Percentiles rank a stretch among this genome's conserved stretches.
Evolutionary conservation across 2,888 invertebrate genomes (phyloP).

Genomic region (Hyles lineata): DNA sequence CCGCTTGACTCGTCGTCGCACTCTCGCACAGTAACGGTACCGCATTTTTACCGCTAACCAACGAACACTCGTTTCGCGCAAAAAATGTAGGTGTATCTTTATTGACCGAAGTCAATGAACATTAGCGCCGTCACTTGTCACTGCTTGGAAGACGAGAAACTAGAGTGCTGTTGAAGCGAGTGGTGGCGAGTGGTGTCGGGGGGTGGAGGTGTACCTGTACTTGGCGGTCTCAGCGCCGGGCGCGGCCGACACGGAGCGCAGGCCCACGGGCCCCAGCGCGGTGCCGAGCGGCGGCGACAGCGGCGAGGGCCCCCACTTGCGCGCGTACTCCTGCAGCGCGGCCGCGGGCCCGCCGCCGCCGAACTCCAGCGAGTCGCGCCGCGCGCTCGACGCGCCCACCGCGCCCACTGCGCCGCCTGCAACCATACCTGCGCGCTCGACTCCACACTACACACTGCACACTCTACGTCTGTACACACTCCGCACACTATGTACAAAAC

Average conservation of each 20-base stretch:
- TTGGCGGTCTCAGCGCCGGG: constrained; percentile 95
- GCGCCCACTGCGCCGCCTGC: constrained; percentile 70
- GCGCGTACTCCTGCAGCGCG: constrained; percentile 81
- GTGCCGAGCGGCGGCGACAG: constrained; percentile 89
- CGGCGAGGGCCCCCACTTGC: constrained; percentile 85
- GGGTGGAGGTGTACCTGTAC: constrained; percentile 82
- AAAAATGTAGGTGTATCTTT: not conserved
- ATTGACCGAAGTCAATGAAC: not conserved
- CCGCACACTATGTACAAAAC: constrained; percentile 20
- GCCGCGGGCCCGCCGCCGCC: constrained; percentile 73
- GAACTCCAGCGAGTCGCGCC: constrained; percentile 86
- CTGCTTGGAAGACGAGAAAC: not conserved
- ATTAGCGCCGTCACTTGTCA: not conserved
- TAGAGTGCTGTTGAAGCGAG: not conserved
- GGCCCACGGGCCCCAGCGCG: constrained; percentile 88
- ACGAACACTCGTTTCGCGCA: not conserved
- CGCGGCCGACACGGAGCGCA: constrained; percentile 86
- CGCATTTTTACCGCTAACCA: not conserved
- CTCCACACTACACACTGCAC: constrained; percentile 34
- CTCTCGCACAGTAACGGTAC: not conserved
- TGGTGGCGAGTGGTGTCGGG: constrained; percentile 28
- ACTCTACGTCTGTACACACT: not conserved
- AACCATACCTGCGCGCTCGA: constrained; percentile 65
- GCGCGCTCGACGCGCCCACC: constrained; percentile 79
- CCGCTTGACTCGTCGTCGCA: not conserved